Base-by-base conservation (phyloP, 2,113 vertebrate genomes). In the Geococcyx californianus region DNA sequence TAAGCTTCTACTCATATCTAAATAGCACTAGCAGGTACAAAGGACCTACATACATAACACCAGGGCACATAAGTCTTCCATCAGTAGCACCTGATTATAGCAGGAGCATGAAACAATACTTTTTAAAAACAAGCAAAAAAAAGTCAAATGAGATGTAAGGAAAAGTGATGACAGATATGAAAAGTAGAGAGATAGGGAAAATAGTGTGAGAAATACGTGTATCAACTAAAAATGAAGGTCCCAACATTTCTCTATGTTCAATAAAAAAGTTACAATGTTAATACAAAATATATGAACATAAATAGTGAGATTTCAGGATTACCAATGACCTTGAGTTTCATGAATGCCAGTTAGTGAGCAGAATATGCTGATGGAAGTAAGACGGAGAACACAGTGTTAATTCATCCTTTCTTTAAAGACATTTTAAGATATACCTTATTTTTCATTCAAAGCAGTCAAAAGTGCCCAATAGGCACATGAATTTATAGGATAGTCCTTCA, bases 41-140 rank as follows among this genome's bases (percentile, higher is more conserved):
- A 91, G 64, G 64, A 70, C 12, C 31, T 55, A 78, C 20, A 36
- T 21, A 89, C 23, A 34, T 55, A 77, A 75, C 28, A 83, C 72
- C 84, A 78, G 5, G 10, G 34, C 33, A 82, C 89, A 94, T 34
- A 58, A 92, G 44, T 59, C 45, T 58, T 90, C 84, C 80, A 93
- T 70, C 84, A 93, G 56, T 25, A 77, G 56, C 83, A 92, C 76
- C 34, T 55, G 89, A 93, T 47, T 89, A 91, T 47, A 93, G 69
- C 87, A 84, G 34, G 23, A 21, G 23, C 42, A 89, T 67, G 33
- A 77, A 94, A 86, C 40, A 80, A 69, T 40, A 60, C 25, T 47
- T 89, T 56, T 55, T 25, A 38, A 80, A 87, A 85, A 47, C 3
- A 25, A 56, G 3, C 10, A 59, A 19, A 29, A 70, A 31, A 67